These are phyloP conservation scores for Drosophila parabipectinata DNA, from an alignment of 1,140 invertebrate species.

Conservation along the genomic window DNA sequence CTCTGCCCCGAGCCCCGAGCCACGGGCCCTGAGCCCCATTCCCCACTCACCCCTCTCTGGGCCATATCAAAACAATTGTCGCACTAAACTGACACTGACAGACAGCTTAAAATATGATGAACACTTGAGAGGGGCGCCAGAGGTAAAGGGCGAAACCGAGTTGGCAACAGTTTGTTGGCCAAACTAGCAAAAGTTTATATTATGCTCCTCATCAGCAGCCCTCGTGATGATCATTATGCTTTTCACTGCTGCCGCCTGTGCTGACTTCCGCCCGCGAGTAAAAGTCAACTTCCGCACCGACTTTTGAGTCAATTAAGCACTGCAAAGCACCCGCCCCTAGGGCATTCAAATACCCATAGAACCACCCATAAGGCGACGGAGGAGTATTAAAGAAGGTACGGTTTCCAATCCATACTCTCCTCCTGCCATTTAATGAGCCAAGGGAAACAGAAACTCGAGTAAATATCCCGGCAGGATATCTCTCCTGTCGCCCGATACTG, in stretches of 20 bases:
- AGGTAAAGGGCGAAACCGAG: constrained; percentile 5
- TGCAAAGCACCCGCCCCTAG: constrained; percentile 8
- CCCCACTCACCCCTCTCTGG: constrained; percentile 10
- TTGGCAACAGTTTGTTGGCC: constrained; percentile 62
- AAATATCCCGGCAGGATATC: background rate
- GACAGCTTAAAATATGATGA: constrained; percentile 61
- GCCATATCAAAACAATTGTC: constrained; percentile 69
- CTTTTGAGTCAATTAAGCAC: constrained; percentile 72
- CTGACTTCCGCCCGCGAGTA: constrained; percentile 66
- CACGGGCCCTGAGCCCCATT: background rate
- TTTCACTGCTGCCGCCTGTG: constrained; percentile 11
- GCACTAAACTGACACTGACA: constrained; percentile 63
- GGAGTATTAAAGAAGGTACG: background rate
- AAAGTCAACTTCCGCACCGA: constrained; percentile 68
- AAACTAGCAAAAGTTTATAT: constrained; percentile 65
- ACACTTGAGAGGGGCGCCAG: constrained; percentile 18
- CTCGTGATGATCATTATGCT: constrained; percentile 26
- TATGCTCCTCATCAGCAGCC: constrained; percentile 46
- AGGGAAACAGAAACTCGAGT: too few species aligned
- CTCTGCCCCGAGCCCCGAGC: background rate
- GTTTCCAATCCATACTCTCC: too few species aligned
- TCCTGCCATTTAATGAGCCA: too few species aligned
- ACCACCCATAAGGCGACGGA: background rate
- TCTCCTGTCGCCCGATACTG: background rate
- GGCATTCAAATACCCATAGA: background rate